These are phyloP conservation scores for Morus bassanus DNA, from an alignment of 2,797 vertebrate species.

Conservation along the genomic window DNA sequence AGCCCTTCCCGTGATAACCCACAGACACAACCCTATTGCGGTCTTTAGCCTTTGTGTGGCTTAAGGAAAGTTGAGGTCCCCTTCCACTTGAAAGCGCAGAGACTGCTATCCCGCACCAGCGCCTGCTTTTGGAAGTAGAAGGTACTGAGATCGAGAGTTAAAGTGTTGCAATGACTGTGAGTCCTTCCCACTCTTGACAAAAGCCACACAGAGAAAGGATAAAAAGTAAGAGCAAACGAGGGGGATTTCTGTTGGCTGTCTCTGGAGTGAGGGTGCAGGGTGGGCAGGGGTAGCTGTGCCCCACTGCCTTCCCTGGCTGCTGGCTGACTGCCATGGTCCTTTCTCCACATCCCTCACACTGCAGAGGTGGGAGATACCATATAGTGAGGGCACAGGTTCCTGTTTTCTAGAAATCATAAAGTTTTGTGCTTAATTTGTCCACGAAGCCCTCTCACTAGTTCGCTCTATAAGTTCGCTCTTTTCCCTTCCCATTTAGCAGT, in stretches of 20 bases:
- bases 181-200: neutral
- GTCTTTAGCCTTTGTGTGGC: neutral
- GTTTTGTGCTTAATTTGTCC: neutral
- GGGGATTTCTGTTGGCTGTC: neutral
- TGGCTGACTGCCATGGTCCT: fast-evolving
- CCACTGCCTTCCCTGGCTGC: neutral
- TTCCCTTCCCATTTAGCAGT: neutral
- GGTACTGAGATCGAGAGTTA: neutral
- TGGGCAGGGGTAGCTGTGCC: neutral
- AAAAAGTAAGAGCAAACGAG: neutral
- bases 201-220: neutral
- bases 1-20: neutral
- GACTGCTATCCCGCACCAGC: neutral
- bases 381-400: neutral
- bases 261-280: fast-evolving
- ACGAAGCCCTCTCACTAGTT: neutral
- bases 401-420: neutral
- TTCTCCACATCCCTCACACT: neutral
- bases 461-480: neutral
- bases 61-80: neutral
- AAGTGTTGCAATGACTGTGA: neutral
- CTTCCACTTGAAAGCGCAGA: neutral
- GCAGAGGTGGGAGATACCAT: neutral
- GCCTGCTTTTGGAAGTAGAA: neutral
- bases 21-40: neutral